Conservation (phyloP, 2,797 vertebrate species). For the Esox masquinongy region DNA sequence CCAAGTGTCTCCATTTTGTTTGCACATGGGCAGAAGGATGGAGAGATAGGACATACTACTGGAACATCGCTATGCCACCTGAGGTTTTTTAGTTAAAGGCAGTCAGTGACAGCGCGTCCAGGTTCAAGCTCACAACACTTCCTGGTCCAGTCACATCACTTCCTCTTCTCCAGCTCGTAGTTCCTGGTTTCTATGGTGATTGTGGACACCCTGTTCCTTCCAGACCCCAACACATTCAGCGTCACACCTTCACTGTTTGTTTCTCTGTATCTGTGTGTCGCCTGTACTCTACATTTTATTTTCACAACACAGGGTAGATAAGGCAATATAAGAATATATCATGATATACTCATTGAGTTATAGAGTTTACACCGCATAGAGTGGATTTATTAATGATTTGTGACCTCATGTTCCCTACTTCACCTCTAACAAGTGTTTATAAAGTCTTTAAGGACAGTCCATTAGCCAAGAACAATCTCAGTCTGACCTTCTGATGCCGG, state of each 20-base stretch:
- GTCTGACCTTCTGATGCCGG: conserved; percentile 31
- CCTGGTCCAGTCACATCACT: conserved; percentile 24
- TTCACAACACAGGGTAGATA: background rate
- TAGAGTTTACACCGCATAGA: conserved; percentile 1
- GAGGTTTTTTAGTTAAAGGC: conserved; percentile 9
- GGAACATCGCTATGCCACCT: conserved; percentile 7
- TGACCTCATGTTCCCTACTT: conserved; percentile 1
- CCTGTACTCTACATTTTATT: conserved; percentile 15
- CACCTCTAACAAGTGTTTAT: conserved; percentile 1
- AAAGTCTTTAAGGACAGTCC: background rate
- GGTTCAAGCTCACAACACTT: conserved; percentile 32
- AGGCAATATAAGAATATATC: background rate
- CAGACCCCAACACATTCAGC: conserved; percentile 34
- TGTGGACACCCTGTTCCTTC: conserved; percentile 25
- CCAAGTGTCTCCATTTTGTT: background rate
- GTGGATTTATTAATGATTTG: background rate
- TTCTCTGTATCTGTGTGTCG: conserved; percentile 7
- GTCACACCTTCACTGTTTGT: conserved; percentile 23
- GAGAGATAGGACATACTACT: background rate
- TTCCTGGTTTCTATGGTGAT: conserved; percentile 20
- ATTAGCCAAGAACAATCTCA: conserved; percentile 37
- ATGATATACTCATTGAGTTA: background rate
- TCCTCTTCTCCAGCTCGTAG: conserved; percentile 42
- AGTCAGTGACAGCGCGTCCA: conserved; percentile 23
- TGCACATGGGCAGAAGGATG: background rate